These are phyloP conservation scores for Ptilorrhoa leucosticta DNA, from an alignment of 2,113 vertebrate species.

Conservation along the genomic window DNA sequence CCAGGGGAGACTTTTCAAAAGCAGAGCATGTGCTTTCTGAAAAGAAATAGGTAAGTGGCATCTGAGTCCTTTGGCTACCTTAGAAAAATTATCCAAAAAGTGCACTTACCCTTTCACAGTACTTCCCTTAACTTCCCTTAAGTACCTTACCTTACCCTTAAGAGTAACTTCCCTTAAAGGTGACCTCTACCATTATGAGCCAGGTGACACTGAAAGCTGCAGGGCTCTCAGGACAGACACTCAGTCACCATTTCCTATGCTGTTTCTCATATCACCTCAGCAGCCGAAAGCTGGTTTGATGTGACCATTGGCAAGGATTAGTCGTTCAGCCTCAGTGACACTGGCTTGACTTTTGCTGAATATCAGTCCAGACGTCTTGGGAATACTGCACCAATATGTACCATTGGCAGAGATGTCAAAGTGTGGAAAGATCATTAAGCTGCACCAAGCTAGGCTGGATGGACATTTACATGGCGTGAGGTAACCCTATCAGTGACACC, in stretches of 20 bases:
- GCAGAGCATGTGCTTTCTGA: background rate
- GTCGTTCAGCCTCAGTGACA: background rate
- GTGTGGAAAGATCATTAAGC: background rate
- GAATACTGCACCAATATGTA: background rate
- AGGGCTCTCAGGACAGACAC: background rate
- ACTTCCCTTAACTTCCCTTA: too few relatives aligned
- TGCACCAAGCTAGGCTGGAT: background rate
- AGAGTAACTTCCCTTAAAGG: background rate
- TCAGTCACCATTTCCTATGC: background rate
- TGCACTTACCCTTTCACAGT: background rate
- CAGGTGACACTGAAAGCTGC: background rate
- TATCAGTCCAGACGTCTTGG: background rate
- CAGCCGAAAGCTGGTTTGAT: background rate
- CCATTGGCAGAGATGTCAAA: background rate
- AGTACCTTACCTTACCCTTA: too few relatives aligned
- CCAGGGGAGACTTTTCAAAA: background rate
- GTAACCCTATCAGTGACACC: background rate
- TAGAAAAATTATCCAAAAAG: background rate
- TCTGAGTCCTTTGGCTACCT: background rate
- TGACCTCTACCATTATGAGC: fast-evolving
- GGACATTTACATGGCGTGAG: background rate
- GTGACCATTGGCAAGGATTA: background rate
- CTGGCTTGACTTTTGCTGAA: background rate
- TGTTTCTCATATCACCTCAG: background rate
- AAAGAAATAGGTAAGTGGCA: background rate